Base-by-base conservation (phyloP, 2,888 invertebrate species). In the Pseudanteris insignis region DNA sequence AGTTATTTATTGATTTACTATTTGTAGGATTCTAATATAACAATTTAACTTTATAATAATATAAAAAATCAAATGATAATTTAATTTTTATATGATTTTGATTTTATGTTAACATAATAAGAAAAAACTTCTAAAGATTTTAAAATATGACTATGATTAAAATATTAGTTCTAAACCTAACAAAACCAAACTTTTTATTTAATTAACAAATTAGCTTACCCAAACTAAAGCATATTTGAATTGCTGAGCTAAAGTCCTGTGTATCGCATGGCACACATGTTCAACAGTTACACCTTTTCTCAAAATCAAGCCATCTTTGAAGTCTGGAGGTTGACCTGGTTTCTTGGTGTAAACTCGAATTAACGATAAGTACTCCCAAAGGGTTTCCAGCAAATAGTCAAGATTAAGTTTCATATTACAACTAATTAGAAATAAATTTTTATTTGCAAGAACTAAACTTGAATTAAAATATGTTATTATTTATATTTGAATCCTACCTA, bases 401-500 rank as follows among this genome's bases (percentile, higher is more conserved):
- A 99, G 83, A 82, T 99, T 99, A 43, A 99, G 83, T 80, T 95
- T 95, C 96, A 99, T 95, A 81, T 99, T 98, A 83, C 99, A 99
- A 82, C 97, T 97, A 81, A n/a, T n/a, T n/a, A n/a, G n/a, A n/a
- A n/a, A n/a, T n/a, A n/a, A n/a, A n/a, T n/a, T n/a, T n/a, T n/a
- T n/a, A n/a, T n/a, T n/a, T n/a, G n/a, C 40, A 84, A 84, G 30
- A 34, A 18, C 11, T 25, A 33, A 12, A 37, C 13, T 29, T 25
- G 14, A 2, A 33, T 28, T 25, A 7, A 8, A 15, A 18, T 33
- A 24, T 6, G 29, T 41, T n/a, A n/a, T n/a, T n/a, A n/a, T n/a
- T n/a, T n/a, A n/a, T n/a, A n/a, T n/a, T n/a, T n/a, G 18, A 28
- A 30, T 30, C 25, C 74, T 80, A 93, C 93, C 93, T 94, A 67